Evolutionary conservation across 2,797 vertebrate species (phyloP).

Genomic region (Phaenicophaeus curvirostris): DNA sequence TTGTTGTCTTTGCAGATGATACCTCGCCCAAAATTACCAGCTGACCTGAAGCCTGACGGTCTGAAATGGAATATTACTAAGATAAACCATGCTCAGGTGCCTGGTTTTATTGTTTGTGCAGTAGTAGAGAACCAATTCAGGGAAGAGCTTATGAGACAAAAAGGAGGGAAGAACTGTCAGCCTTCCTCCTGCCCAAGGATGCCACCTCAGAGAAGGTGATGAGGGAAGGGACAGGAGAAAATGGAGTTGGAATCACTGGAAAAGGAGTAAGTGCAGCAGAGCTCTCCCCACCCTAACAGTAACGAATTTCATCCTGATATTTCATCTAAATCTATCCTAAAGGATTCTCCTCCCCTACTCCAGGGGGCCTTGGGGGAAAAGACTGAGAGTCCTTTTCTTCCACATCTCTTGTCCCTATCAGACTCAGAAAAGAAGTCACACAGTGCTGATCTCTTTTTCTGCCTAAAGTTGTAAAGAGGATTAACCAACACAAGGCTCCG

Average conservation of each 20-base stretch:
- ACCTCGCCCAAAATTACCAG: slow-evolving; percentile 31
- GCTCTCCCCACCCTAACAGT: not conserved
- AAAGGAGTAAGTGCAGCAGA: not conserved
- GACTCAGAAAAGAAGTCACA: not conserved
- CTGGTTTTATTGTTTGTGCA: slow-evolving; percentile 7
- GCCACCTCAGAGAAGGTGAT: not conserved
- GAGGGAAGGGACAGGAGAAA: not conserved
- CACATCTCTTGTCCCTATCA: not conserved
- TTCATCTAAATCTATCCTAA: not conserved
- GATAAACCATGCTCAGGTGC: not conserved
- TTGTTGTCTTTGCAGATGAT: slow-evolving; percentile 33
- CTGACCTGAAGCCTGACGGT: slow-evolving; percentile 7
- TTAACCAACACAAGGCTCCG: not conserved
- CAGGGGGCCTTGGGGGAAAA: not conserved
- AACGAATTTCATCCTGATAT: too few species aligned
- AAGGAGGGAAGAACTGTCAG: not conserved
- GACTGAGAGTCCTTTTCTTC: not conserved
- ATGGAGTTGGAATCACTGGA: not conserved
- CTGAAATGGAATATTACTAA: slow-evolving; percentile 15
- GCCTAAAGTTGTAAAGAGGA: not conserved
- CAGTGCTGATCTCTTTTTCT: not conserved
- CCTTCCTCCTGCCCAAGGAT: not conserved
- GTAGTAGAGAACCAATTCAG: not conserved
- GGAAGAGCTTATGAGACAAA: not conserved
- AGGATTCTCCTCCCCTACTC: not conserved